These are phyloP conservation scores for Drosophila trapezifrons DNA, from an alignment of 1,140 invertebrate genomes.

Conservation along the genomic window DNA sequence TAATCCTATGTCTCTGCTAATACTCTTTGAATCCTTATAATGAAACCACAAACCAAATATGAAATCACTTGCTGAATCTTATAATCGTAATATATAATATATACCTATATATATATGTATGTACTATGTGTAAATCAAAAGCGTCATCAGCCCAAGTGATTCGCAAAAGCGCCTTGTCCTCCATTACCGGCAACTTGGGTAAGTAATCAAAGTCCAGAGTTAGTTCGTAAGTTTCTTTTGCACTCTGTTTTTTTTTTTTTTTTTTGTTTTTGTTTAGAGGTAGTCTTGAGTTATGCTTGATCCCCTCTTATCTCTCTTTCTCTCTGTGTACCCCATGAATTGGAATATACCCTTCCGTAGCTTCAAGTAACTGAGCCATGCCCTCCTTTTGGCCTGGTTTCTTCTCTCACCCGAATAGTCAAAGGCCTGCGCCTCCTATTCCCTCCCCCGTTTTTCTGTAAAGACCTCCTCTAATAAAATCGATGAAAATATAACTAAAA, in stretches of 20 bases:
- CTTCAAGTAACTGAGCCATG: constrained; percentile 4
- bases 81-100: constrained; percentile 71
- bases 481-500: constrained; percentile 24
- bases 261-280: constrained; percentile 47
- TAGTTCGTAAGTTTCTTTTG: constrained; percentile 55
- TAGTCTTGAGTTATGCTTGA: constrained; percentile 58
- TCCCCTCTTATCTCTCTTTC: not conserved
- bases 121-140: constrained; percentile 80
- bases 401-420: not conserved
- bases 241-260: constrained; percentile 6
- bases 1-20: constrained; percentile 56
- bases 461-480: constrained; percentile 17
- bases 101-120: constrained; percentile 73
- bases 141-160: constrained; percentile 84
- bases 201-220: constrained; percentile 71
- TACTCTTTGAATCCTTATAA: constrained; percentile 25
- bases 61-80: constrained; percentile 74
- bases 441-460: constrained; percentile 13
- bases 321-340: not conserved
- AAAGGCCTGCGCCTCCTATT: not conserved
- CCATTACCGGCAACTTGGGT: constrained; percentile 83
- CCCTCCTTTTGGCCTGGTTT: not conserved
- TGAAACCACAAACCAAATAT: constrained; percentile 47
- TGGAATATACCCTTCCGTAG: constrained; percentile 5
- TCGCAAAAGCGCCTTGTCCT: constrained; percentile 84